phyloP scores from a whole-genome alignment of 2,888 invertebrate species.

The Salticus scenicus region DNA sequence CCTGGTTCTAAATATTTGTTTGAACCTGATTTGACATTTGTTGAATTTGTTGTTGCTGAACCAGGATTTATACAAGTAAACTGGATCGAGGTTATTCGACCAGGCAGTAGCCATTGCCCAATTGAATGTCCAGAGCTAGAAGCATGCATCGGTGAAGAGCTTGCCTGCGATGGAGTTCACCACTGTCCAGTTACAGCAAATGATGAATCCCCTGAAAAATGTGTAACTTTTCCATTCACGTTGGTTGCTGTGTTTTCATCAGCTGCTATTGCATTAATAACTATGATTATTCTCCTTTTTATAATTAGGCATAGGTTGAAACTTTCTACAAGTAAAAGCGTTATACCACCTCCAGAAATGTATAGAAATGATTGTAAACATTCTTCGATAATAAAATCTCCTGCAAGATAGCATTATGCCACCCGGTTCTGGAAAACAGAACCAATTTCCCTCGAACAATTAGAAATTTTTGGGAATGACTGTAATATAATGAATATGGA shows the following conservation, averaged over 20 bases:
- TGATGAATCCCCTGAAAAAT: slow-evolving; percentile 79
- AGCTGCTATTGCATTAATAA: slow-evolving; percentile 31
- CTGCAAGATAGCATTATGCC: slow-evolving; percentile 63
- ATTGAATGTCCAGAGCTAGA: slow-evolving; percentile 86
- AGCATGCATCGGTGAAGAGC: slow-evolving; percentile 85
- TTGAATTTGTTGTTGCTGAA: slow-evolving; percentile 43
- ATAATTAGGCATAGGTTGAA: slow-evolving; percentile 26
- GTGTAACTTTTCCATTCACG: slow-evolving; percentile 52
- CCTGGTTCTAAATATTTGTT: slow-evolving; percentile 14
- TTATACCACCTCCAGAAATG: slow-evolving; percentile 57
- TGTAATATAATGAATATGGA: not conserved
- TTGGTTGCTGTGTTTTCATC: slow-evolving; percentile 44
- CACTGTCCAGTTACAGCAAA: slow-evolving; percentile 81
- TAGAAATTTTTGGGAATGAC: not conserved
- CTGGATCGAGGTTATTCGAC: slow-evolving; percentile 64
- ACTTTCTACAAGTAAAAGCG: slow-evolving; percentile 18
- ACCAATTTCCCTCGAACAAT: slow-evolving; percentile 22
- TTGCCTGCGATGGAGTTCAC: slow-evolving; percentile 87
- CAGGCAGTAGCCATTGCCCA: slow-evolving; percentile 78
- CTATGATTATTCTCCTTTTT: slow-evolving; percentile 20
- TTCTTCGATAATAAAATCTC: not conserved
- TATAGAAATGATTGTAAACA: slow-evolving; percentile 43
- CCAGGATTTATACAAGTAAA: slow-evolving; percentile 61
- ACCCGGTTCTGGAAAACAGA: slow-evolving; percentile 52
- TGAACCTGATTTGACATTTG: slow-evolving; percentile 44